phyloP scores from a whole-genome alignment of 2,113 vertebrate genomes.

The Hemiprocne comata region DNA sequence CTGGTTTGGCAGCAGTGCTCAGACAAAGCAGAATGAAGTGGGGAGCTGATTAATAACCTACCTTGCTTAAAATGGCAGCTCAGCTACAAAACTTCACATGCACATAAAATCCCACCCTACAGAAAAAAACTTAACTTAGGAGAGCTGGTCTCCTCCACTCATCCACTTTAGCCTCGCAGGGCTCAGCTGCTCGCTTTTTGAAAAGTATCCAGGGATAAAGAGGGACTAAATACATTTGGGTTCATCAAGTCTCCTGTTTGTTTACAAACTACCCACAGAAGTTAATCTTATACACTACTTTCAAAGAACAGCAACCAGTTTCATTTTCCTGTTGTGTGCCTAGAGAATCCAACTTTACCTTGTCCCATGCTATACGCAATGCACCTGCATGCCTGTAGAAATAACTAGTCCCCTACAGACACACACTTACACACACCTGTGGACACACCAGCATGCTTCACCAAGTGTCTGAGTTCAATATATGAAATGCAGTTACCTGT shows the following conservation, averaged over 20 bases:
- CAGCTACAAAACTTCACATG: not conserved
- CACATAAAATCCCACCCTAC: not conserved
- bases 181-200: not conserved
- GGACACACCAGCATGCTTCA: not conserved
- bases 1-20: not conserved
- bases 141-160: not conserved
- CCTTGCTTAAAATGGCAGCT: not conserved
- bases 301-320: not conserved
- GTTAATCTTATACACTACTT: not conserved
- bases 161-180: not conserved
- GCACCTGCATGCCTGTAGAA: not conserved
- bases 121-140: constrained; percentile 25
- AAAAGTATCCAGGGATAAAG: not conserved
- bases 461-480: not conserved
- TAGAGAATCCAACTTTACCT: not conserved
- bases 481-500: not conserved
- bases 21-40: not conserved
- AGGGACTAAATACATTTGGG: not conserved
- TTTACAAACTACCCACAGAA: not conserved
- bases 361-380: not conserved
- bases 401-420: not conserved
- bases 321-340: not conserved
- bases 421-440: not conserved
- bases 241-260: not conserved
- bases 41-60: constrained; percentile 25